Evolutionary conservation across 2,797 vertebrate genomes (phyloP).

Genomic region (Potorous gilbertii): DNA sequence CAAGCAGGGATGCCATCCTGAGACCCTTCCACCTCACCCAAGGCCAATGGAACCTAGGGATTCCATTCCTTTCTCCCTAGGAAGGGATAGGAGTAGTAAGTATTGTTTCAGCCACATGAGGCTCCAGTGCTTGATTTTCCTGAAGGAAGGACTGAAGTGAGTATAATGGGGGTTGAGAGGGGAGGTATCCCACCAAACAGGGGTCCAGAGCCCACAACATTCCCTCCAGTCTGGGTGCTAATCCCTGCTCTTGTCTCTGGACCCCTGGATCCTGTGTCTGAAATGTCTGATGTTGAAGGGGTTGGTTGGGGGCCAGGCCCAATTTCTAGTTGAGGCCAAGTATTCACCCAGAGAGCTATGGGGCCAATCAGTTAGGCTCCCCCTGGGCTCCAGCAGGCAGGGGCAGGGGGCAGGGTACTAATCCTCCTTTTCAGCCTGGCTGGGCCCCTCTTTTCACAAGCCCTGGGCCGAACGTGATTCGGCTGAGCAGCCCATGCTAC

Average conservation of each 20-base stretch:
- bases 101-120: not conserved
- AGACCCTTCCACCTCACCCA: not conserved
- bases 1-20: not conserved
- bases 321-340: not conserved
- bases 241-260: not conserved
- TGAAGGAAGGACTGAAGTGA: not conserved
- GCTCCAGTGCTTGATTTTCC: not conserved
- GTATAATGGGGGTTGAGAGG: not conserved
- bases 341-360: not conserved
- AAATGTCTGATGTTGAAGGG: not conserved
- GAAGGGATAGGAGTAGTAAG: not conserved
- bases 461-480: conserved; percentile 99
- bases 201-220: not conserved
- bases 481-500: conserved; percentile 93
- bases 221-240: not conserved
- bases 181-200: not conserved
- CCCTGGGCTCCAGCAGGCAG: conserved; percentile 68
- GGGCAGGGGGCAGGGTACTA: conserved; percentile 87
- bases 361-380: conserved; percentile 19
- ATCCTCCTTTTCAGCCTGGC: conserved; percentile 94
- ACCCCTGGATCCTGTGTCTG: not conserved
- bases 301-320: not conserved
- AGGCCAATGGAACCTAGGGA: not conserved
- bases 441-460: conserved; percentile 95
- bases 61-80: not conserved